Evolutionary conservation across 1,140 invertebrate genomes (phyloP), one percentile per base, ranked within the genome.

Genomic region (Cyclina sinensis): DNA sequence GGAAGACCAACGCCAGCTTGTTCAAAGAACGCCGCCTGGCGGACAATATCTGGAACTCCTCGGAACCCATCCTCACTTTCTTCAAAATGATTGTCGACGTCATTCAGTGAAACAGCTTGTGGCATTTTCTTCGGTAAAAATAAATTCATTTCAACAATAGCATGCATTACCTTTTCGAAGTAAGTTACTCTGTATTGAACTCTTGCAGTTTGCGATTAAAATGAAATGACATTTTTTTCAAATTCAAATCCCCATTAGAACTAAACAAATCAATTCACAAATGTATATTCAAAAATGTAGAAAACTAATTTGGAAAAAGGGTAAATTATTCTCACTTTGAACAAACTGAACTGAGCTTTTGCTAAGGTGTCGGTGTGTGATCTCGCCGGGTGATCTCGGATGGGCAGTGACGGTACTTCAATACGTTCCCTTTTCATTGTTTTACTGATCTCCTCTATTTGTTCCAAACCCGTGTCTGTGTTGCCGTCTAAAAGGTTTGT

Each of bases 21-120:
- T 65, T 92, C 90, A 88, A 93, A 92, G 68, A 86, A 90, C 65
- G 85, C 90, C 0, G 88, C 81, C 24, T 91, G 86, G 35, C 90
- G 88, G 79, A 92, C 76, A 37, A 94, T 39, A 88, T 94, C 92
- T n/a, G 93, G 93, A 18, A 94, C 81, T 16, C 80, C 48, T n/a
- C 54, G 76, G 35, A 89, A 90, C 16, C 51, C 78, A 14, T 91
- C 88, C 12, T 85, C 84, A 43, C 37, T 70, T 54, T 89, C 79
- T 21, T 80, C 85, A 7, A 46, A 27, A 14, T 65, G 39, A 16
- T 32, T 46, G 16, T 80, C 43, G 5, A 68, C 18, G 18, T 80
- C 48, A 57, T n/a, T n/a, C 18, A 54, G 54, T 2, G 21, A 46
- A 39, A 27, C 21, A 7, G 43, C 43, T 5, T 51, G 27, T 65